Conservation (phyloP, 2,888 invertebrate genomes). For the Cataglyphis albicans region DNA sequence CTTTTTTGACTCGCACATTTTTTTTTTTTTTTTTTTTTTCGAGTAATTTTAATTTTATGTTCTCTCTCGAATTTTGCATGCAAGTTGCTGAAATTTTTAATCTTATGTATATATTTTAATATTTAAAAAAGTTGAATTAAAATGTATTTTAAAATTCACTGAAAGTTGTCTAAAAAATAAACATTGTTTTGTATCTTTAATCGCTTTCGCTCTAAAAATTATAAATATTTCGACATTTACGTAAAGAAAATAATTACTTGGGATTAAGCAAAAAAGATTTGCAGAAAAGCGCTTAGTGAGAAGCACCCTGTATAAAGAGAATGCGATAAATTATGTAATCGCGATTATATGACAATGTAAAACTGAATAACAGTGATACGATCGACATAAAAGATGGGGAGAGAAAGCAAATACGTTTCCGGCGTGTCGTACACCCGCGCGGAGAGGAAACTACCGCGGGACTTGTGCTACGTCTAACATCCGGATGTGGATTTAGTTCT, state of each 20-base stretch:
- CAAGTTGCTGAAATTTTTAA: not conserved
- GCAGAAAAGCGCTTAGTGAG: not conserved
- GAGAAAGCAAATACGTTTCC: constrained; percentile 18
- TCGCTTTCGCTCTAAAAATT: not conserved
- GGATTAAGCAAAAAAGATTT: not conserved
- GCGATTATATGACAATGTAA: not conserved
- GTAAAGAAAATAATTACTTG: not conserved
- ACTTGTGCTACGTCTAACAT: constrained; percentile 76
- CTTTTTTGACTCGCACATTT: not conserved
- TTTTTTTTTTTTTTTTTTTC: not conserved
- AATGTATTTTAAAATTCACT: not conserved
- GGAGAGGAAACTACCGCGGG: constrained; percentile 64
- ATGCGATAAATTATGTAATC: constrained; percentile 4
- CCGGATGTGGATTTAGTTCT: constrained; percentile 75
- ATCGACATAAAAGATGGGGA: constrained; percentile 13
- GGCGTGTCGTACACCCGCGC: constrained; percentile 32
- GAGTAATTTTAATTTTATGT: not conserved
- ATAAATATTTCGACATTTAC: not conserved
- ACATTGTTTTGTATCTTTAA: not conserved
- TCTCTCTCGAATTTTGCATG: not conserved
- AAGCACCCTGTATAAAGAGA: not conserved
- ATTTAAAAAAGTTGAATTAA: constrained; percentile 1
- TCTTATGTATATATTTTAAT: not conserved
- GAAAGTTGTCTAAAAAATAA: not conserved
- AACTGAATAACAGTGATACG: constrained; percentile 15